Evolutionary conservation across 2,888 invertebrate genomes (phyloP).

Genomic region (Campopleginae sp.): DNA sequence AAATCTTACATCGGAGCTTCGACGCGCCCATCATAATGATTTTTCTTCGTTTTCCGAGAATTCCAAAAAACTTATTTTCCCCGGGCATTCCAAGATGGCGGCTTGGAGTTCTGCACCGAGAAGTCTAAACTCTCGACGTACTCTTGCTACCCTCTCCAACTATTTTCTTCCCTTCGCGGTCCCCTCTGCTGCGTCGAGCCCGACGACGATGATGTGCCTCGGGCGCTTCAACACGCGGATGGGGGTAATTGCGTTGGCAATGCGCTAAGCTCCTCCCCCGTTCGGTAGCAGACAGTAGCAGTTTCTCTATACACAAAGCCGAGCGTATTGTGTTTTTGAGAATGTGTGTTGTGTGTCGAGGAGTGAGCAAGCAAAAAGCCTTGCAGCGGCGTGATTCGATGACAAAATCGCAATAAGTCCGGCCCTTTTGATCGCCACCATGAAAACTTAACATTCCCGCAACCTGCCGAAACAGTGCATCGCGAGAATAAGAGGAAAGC

Average conservation of each 20-base stretch:
- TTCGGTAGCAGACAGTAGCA: slow-evolving; percentile 63
- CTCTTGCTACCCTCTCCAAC: slow-evolving; percentile 29
- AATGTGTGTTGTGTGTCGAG: slow-evolving; percentile 1
- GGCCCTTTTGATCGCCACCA: slow-evolving; percentile 5
- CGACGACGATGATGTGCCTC: slow-evolving; percentile 67
- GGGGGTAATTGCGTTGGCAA: slow-evolving; percentile 76
- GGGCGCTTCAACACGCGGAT: slow-evolving; percentile 53
- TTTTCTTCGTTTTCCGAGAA: not conserved
- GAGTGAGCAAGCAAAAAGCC: slow-evolving; percentile 1
- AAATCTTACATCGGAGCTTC: slow-evolving; percentile 1
- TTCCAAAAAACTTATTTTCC: slow-evolving; percentile 30
- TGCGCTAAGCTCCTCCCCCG: slow-evolving; percentile 73
- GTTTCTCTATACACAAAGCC: slow-evolving; percentile 16
- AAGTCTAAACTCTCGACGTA: slow-evolving; percentile 26
- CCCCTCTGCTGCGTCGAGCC: slow-evolving; percentile 37
- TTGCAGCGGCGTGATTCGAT: not conserved
- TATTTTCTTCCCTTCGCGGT: slow-evolving; percentile 22
- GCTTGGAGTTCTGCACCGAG: slow-evolving; percentile 35
- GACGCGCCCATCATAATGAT: not conserved
- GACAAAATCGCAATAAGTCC: not conserved
- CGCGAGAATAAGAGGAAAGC: not conserved
- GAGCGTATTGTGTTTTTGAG: not conserved
- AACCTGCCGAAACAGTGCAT: not conserved
- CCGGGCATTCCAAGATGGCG: slow-evolving; percentile 69
- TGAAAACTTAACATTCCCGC: not conserved